phyloP scores from a whole-genome alignment of 2,113 vertebrate genomes.

The Marmota flaviventris region DNA sequence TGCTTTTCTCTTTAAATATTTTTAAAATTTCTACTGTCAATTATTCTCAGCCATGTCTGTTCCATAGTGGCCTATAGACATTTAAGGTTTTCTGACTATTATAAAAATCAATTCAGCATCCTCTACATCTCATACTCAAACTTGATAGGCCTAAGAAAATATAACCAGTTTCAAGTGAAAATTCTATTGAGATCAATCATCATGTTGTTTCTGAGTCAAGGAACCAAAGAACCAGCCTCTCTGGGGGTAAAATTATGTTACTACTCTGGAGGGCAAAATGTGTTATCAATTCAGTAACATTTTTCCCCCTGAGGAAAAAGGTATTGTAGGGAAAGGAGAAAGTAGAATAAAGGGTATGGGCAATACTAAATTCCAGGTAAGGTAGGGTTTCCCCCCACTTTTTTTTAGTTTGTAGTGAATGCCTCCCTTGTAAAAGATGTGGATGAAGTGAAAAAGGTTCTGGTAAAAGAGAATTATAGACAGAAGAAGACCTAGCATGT shows the following conservation, averaged over 20 bases:
- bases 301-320: not conserved
- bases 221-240: not conserved
- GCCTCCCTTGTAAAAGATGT: not conserved
- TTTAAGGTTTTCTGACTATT: not conserved
- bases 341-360: not conserved
- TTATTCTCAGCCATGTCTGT: not conserved
- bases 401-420: not conserved
- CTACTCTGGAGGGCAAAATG: not conserved
- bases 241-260: not conserved
- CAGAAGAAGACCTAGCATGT: not conserved
- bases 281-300: not conserved
- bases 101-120: not conserved
- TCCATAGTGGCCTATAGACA: not conserved
- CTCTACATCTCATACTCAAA: not conserved
- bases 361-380: not conserved
- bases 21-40: not conserved
- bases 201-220: not conserved
- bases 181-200: not conserved
- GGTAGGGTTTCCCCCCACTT: not conserved
- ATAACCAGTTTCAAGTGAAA: not conserved
- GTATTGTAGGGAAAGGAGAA: fast-evolving
- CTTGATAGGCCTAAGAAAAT: not conserved
- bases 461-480: not conserved
- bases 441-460: not conserved
- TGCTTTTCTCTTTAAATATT: not conserved